A percentile compares a stretch with the other conserved stretches of the same genome.
Conservation (phyloP, 2,797 vertebrate genomes). For the Brachyrhaphis roseni region DNA sequence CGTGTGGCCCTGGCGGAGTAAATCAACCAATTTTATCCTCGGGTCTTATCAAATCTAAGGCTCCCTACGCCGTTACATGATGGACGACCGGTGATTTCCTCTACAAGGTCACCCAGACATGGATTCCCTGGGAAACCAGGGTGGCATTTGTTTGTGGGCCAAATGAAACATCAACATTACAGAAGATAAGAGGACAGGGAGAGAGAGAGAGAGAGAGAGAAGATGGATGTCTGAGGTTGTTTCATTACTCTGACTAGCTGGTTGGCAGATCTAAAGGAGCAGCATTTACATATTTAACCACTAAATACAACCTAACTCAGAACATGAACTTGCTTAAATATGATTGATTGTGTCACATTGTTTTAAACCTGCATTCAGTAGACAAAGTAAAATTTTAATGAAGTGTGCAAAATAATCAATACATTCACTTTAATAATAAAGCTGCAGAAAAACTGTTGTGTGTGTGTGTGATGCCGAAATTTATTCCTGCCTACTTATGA, state of each 20-base stretch:
- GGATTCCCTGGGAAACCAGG: slow-evolving; percentile 19
- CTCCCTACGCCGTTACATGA: slow-evolving; percentile 44
- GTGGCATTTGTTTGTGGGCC: slow-evolving; percentile 38
- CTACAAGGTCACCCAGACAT: slow-evolving; percentile 54
- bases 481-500: slow-evolving; percentile 2
- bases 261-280: background rate
- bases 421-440: background rate
- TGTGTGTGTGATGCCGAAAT: background rate
- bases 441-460: background rate
- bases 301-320: background rate
- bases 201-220: background rate
- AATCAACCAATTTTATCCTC: slow-evolving; percentile 37
- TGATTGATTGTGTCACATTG: background rate
- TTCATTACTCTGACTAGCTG: slow-evolving; percentile 26
- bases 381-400: background rate
- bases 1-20: slow-evolving; percentile 3
- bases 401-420: background rate
- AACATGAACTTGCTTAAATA: background rate
- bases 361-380: background rate
- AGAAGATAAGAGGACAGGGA: slow-evolving; percentile 33
- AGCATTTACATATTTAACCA: background rate
- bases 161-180: slow-evolving; percentile 44
- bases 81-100: slow-evolving; percentile 60
- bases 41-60: slow-evolving; percentile 50
- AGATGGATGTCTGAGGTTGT: slow-evolving; percentile 26